Percentiles rank a stretch among this genome's conserved stretches.
Evolutionary conservation across 2,797 vertebrate species (phyloP).

Genomic region (Hephaestus fuliginosus): DNA sequence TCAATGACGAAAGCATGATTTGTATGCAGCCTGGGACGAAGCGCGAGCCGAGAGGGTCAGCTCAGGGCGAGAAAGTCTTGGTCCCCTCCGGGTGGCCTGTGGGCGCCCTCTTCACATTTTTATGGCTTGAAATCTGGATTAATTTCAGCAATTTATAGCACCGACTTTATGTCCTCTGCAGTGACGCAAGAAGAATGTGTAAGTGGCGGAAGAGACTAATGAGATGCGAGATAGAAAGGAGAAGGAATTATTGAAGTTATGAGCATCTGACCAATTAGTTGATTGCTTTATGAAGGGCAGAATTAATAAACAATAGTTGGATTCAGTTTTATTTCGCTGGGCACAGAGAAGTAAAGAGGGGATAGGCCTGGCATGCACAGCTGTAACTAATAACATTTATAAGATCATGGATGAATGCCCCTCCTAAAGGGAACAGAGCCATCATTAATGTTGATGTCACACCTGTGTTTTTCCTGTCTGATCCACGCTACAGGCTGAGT

Average conservation of each 20-base stretch:
- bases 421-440: not conserved
- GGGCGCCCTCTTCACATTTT: conserved; percentile 19
- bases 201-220: conserved; percentile 3
- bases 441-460: not conserved
- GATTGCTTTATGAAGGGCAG: not conserved
- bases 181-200: not conserved
- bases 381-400: not conserved
- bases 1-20: conserved; percentile 1
- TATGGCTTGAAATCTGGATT: conserved; percentile 11
- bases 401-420: not conserved
- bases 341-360: not conserved
- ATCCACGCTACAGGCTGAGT: too few relatives aligned
- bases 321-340: not conserved
- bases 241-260: not conserved
- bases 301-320: not conserved
- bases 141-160: conserved; percentile 3
- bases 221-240: not conserved
- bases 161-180: conserved; percentile 25
- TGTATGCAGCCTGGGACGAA: conserved; percentile 45
- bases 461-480: not conserved
- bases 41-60: conserved; percentile 16
- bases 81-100: conserved; percentile 18
- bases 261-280: not conserved
- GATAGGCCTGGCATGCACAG: not conserved
- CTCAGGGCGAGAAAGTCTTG: not conserved